A percentile compares a stretch with the other conserved stretches of the same genome.
phyloP scores from a whole-genome alignment of 2,888 invertebrate species.

The Sarcophaga caerulescens region DNA sequence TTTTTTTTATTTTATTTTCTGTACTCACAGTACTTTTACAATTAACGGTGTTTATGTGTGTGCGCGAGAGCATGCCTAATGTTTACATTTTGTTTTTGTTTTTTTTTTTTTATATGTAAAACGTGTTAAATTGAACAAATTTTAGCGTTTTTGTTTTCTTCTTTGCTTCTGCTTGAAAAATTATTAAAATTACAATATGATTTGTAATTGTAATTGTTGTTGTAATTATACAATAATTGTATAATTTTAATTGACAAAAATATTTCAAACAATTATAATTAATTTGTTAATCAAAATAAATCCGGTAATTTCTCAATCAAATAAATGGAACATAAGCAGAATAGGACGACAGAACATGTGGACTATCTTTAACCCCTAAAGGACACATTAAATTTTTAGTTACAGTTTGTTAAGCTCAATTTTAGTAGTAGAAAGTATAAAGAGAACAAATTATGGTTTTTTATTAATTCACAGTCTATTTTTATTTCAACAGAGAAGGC shows the following conservation, averaged over 20 bases:
- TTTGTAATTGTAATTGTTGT: too few species aligned
- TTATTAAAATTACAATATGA: too few species aligned
- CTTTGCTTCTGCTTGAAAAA: not conserved
- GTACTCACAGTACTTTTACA: not conserved
- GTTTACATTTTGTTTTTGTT: not conserved
- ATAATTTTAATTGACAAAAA: not conserved
- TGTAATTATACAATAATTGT: not conserved
- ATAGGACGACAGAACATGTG: too few species aligned
- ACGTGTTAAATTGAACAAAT: not conserved
- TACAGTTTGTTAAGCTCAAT: too few species aligned
- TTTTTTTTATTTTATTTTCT: not conserved
- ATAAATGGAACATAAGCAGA: too few species aligned
- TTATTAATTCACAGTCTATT: too few species aligned
- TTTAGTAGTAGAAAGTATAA: too few species aligned
- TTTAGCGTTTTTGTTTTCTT: not conserved
- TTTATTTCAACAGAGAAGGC: too few species aligned
- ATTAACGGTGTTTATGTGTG: not conserved
- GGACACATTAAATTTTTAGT: too few species aligned
- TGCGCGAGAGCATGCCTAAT: not conserved
- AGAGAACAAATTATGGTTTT: too few species aligned
- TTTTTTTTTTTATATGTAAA: not conserved
- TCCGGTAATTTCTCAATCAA: too few species aligned
- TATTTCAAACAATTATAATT: not conserved
- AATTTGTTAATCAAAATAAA: not conserved
- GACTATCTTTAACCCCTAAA: too few species aligned